These are phyloP conservation scores for Muntiacus reevesi DNA, from an alignment of 2,113 vertebrate species.

Conservation along the genomic window DNA sequence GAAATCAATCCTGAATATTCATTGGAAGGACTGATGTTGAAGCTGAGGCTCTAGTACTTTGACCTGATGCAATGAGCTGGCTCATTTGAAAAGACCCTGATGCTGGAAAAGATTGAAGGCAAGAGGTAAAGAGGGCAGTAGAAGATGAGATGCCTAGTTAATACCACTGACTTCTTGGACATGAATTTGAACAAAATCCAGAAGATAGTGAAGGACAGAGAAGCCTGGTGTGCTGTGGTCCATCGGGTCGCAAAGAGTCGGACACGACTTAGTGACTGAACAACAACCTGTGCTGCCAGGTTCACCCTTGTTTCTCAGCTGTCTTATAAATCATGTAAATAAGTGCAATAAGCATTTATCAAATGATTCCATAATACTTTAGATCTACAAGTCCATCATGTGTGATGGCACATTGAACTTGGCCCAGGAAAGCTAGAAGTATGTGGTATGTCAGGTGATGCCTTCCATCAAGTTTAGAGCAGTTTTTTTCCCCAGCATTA, in stretches of 20 bases:
- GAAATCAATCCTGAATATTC: background rate
- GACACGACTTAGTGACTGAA: background rate
- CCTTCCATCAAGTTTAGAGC: slow-evolving; percentile 74
- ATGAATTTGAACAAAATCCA: background rate
- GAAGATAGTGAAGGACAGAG: background rate
- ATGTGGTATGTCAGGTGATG: slow-evolving; percentile 56
- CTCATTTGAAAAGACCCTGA: background rate
- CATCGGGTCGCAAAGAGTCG: background rate
- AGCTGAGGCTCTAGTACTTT: background rate
- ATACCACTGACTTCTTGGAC: background rate
- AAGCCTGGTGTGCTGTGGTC: background rate
- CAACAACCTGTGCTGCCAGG: background rate
- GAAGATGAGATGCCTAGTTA: background rate
- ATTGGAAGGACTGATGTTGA: background rate
- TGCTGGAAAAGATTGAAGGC: background rate
- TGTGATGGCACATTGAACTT: slow-evolving; percentile 43
- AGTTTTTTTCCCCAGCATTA: slow-evolving; percentile 60
- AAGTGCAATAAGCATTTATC: slow-evolving; percentile 44
- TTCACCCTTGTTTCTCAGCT: background rate
- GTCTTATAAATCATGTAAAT: slow-evolving; percentile 39
- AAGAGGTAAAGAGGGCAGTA: background rate
- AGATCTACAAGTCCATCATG: slow-evolving; percentile 50
- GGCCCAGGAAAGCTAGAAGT: slow-evolving; percentile 64
- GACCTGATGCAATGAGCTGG: background rate
- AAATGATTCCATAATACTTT: slow-evolving; percentile 47